Evolutionary conservation across 2,888 invertebrate species (phyloP), one percentile per base, ranked within the genome.

Genomic region (Campopleginae sp.): DNA sequence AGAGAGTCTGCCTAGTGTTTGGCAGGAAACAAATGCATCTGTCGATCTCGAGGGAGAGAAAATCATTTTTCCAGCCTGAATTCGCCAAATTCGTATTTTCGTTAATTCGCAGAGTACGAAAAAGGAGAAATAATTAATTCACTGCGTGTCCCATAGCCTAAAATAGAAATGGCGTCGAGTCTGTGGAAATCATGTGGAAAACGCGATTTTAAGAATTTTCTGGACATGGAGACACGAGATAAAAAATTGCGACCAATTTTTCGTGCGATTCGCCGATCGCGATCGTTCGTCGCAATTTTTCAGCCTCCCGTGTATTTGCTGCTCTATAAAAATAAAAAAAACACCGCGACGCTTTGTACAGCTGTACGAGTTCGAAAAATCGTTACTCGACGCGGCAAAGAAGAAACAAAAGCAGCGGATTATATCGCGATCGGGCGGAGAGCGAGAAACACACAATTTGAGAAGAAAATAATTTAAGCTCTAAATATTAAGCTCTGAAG

Each of bases 151-250:
- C 81, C 46, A 44, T 71, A 79, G 79, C 75, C 85, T 79, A 82
- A 82, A 82, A 71, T 79, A 79, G 79, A 71, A 46, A 80, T 76
- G 61, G 75, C 58, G 48, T 74, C 48, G 54, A 85, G 70, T 78
- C 63, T 46, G 72, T 66, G 19, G 31, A 46, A 23, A 68, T 58
- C 46, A 38, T 66, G 71, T 54, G 44, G 38, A 48, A 23, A 12
- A 33, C 27, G 46, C 48, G 42, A 66, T 54, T 61, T 14, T 31
- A n/a, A 10, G 31, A 54, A 23, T 23, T 23, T 17, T 31, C 8
- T n/a, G 51, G 27, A 46, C 8, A 8, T n/a, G 46, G 31, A 23
- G 27, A 8, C 2, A 10, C 6, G 46, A 70, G 27, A 17, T 68
- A n/a, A 42, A 70, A 38, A 51, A 8, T 12, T 6, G 19, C 38